Conservation (phyloP, 2,888 invertebrate species). For the Sussaba pulchella region DNA sequence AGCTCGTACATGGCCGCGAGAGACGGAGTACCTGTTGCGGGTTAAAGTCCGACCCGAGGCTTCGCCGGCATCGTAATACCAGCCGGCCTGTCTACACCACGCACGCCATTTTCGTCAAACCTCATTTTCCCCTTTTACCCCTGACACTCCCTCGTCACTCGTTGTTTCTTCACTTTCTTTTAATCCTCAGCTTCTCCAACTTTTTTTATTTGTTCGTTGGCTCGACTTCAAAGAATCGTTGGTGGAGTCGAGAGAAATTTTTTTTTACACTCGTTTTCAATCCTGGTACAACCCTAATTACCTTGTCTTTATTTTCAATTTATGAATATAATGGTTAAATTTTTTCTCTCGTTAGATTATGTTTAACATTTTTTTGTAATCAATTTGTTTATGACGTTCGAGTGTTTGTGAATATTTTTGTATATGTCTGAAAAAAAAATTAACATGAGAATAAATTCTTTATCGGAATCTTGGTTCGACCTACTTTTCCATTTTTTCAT, state of each 20-base stretch:
- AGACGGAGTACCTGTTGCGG: conserved; percentile 52
- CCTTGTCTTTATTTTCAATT: too few species aligned
- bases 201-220: background rate
- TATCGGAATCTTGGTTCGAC: background rate
- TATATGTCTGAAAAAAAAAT: too few species aligned
- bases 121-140: conserved; percentile 8
- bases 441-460: background rate
- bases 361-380: too few species aligned
- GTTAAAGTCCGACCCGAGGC: conserved; percentile 31
- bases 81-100: conserved; percentile 11
- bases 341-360: too few species aligned
- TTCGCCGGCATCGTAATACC: background rate
- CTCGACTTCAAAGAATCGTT: background rate
- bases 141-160: background rate
- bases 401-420: too few species aligned
- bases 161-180: conserved; percentile 3
- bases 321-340: too few species aligned
- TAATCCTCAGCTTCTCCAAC: background rate
- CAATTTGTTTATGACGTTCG: too few species aligned
- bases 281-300: too few species aligned
- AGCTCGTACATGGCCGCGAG: background rate
- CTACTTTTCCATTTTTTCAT: background rate
- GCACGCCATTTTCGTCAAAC: conserved; percentile 53
- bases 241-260: background rate
- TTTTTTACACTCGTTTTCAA: too few species aligned